Conservation (phyloP, 2,888 invertebrate genomes). For the Limulus polyphemus region DNA sequence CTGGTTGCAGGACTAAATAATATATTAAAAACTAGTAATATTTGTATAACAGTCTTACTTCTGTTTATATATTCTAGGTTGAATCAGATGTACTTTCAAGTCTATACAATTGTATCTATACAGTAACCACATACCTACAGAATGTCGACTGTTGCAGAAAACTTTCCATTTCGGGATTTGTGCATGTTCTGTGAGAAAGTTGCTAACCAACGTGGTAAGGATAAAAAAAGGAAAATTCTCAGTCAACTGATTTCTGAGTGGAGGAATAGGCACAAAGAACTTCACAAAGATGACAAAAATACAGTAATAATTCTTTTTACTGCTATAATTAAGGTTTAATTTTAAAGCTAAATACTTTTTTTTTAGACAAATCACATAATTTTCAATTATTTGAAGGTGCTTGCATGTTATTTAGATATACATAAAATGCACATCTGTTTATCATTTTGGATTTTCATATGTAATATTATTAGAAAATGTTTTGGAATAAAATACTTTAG, state of each 20-base stretch:
- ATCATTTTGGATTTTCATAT: too few species aligned
- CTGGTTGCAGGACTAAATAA: too few species aligned
- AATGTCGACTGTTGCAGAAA: constrained; percentile 21
- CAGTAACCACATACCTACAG: background rate
- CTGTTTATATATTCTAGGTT: too few species aligned
- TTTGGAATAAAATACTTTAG: too few species aligned
- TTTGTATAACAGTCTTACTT: too few species aligned
- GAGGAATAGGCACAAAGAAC: constrained; percentile 35
- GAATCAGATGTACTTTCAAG: too few species aligned
- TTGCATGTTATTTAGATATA: too few species aligned
- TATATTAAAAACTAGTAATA: too few species aligned
- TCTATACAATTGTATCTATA: too few species aligned
- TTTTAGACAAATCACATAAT: background rate
- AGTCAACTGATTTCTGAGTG: constrained; percentile 37
- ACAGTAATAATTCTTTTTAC: constrained; percentile 14
- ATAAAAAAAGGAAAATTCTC: constrained; percentile 36
- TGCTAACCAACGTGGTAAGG: constrained; percentile 32
- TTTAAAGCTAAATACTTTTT: background rate
- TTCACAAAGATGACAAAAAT: constrained; percentile 30
- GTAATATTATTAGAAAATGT: too few species aligned
- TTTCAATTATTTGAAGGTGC: too few species aligned
- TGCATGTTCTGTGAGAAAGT: constrained; percentile 48
- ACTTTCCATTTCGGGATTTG: constrained; percentile 36
- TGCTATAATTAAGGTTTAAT: background rate
- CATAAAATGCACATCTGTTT: too few species aligned